Percentiles rank a stretch among this genome's conserved stretches.
phyloP scores from a whole-genome alignment of 2,888 invertebrate species.

The Meiosimyza platycephala region DNA sequence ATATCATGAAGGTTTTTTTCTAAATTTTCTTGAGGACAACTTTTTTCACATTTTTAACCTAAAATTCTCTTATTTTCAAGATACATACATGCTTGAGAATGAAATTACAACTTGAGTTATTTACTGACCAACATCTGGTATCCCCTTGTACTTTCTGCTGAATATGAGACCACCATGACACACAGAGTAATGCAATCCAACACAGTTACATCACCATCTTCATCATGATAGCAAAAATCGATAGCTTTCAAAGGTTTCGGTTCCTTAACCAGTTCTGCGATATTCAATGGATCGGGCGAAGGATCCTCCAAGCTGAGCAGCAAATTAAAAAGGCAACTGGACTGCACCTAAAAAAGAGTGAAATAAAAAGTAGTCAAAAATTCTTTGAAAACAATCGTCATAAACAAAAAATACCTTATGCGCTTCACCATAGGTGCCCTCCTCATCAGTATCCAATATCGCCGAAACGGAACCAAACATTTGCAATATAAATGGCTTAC shows the following conservation, averaged over 20 bases:
- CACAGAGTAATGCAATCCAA: slow-evolving; percentile 98
- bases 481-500: slow-evolving; percentile 98
- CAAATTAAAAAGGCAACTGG: slow-evolving; percentile 91
- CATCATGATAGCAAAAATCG: slow-evolving; percentile 99
- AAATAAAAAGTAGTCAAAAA: slow-evolving; percentile 14
- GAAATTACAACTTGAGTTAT: neutral
- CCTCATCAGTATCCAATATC: slow-evolving; percentile 91
- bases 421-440: slow-evolving; percentile 88
- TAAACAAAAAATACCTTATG: slow-evolving; percentile 76
- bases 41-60: too few relatives aligned
- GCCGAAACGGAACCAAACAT: slow-evolving; percentile 99
- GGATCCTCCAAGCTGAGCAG: slow-evolving; percentile 93
- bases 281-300: slow-evolving; percentile 92
- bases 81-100: too few relatives aligned
- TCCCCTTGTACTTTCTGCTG: slow-evolving; percentile 92
- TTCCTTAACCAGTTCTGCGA: slow-evolving; percentile 90
- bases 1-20: too few relatives aligned
- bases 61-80: too few relatives aligned
- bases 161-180: slow-evolving; percentile 98
- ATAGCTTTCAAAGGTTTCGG: slow-evolving; percentile 92
- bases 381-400: neutral
- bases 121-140: slow-evolving; percentile 88
- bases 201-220: slow-evolving; percentile 96
- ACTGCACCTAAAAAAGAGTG: slow-evolving; percentile 76
- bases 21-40: too few relatives aligned